Percentiles rank a stretch among this genome's conserved stretches.
Evolutionary conservation across 2,888 invertebrate species (phyloP).

Genomic region (Hypomecis atomaria): DNA sequence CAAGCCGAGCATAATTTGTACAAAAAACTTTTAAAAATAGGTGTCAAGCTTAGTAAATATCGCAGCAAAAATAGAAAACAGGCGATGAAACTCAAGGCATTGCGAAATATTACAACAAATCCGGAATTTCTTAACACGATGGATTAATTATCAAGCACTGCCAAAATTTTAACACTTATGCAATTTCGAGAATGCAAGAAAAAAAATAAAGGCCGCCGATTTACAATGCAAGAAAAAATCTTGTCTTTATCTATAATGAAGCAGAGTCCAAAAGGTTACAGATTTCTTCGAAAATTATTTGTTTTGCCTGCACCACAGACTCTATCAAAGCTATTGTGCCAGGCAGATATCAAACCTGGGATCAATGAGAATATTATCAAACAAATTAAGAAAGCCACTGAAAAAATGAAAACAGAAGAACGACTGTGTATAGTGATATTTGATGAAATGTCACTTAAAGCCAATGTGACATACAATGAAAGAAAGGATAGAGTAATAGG

Average conservation of each 20-base stretch:
- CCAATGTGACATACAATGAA: constrained; percentile 42
- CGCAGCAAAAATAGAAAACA: not conserved
- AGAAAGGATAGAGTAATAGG: constrained; percentile 44
- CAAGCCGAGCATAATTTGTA: not conserved
- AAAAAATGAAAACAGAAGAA: constrained; percentile 38
- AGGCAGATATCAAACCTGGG: constrained; percentile 36
- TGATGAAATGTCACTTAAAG: constrained; percentile 46
- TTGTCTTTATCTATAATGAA: not conserved
- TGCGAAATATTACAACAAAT: not conserved
- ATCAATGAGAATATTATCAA: constrained; percentile 42
- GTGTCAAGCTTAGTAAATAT: not conserved
- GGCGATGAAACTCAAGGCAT: not conserved
- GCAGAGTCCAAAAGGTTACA: constrained; percentile 3
- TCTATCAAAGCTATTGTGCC: constrained; percentile 26
- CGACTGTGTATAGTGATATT: constrained; percentile 45
- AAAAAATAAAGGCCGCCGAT: constrained; percentile 8
- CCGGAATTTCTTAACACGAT: not conserved
- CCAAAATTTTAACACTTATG: constrained; percentile 1
- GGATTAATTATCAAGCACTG: not conserved
- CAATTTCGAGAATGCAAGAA: not conserved
- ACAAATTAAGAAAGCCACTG: constrained; percentile 37
- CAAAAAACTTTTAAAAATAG: not conserved
- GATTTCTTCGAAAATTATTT: constrained; percentile 25
- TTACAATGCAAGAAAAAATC: constrained; percentile 8
- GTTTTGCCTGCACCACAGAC: constrained; percentile 39